These are phyloP conservation scores for Standfussiana lucernea DNA, from an alignment of 2,888 invertebrate species.

Conservation along the genomic window DNA sequence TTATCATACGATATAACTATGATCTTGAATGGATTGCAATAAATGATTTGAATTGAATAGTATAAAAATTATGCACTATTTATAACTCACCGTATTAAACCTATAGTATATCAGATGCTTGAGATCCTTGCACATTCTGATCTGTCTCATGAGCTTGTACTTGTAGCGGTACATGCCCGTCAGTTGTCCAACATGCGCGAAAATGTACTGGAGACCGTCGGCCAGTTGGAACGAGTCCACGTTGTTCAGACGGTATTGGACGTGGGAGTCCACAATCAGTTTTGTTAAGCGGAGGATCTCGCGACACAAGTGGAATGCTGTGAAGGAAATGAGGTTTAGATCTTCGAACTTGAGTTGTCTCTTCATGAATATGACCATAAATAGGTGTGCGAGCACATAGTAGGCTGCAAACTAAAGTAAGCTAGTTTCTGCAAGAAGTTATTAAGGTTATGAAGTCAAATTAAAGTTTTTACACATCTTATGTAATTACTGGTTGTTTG, in stretches of 20 bases:
- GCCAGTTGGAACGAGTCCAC: constrained; percentile 99
- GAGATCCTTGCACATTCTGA: constrained; percentile 99
- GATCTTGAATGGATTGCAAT: too few species aligned
- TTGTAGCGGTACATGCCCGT: constrained; percentile 99
- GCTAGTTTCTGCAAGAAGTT: neutral
- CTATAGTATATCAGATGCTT: constrained; percentile 99
- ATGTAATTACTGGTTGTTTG: neutral
- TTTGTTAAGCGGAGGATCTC: constrained; percentile 99
- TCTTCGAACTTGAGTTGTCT: neutral
- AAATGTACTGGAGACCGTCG: constrained; percentile 99
- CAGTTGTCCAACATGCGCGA: constrained; percentile 99
- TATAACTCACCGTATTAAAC: constrained; percentile 96
- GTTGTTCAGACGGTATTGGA: constrained; percentile 99
- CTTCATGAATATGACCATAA: neutral
- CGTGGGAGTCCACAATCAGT: constrained; percentile 99
- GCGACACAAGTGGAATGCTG: constrained; percentile 99
- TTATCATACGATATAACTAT: too few species aligned
- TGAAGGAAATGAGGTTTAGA: neutral
- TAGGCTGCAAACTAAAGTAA: neutral
- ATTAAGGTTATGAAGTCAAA: neutral
- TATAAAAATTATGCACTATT: neutral
- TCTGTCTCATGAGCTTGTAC: constrained; percentile 99
- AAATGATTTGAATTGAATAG: too few species aligned
- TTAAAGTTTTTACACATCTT: neutral
- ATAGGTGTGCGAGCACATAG: neutral